phyloP scores from a whole-genome alignment of 1,140 invertebrate species.

The Stenopsyche tienmushanensis region DNA sequence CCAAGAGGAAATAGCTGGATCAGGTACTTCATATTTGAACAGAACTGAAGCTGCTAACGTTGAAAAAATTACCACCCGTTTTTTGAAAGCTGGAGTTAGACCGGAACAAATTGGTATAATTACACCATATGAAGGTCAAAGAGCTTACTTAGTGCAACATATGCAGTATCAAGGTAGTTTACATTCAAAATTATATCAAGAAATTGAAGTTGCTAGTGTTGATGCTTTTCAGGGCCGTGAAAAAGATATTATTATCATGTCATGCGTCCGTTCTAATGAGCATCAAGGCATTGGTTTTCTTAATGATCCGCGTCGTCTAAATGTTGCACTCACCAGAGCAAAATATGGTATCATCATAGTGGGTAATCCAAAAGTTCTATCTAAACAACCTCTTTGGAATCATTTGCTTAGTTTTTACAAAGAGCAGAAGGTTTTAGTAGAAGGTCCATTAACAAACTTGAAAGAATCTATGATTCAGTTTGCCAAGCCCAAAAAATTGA shows the following conservation, averaged over 20 bases:
- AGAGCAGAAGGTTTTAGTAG: slow-evolving; percentile 95
- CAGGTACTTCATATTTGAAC: slow-evolving; percentile 98
- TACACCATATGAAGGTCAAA: slow-evolving; percentile 97
- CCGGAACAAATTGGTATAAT: slow-evolving; percentile 99
- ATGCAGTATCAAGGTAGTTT: slow-evolving; percentile 99
- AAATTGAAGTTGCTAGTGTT: slow-evolving; percentile 99
- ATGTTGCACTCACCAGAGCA: slow-evolving; percentile 96
- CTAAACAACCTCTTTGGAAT: slow-evolving; percentile 98
- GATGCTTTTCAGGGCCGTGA: slow-evolving; percentile 98
- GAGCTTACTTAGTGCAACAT: slow-evolving; percentile 97
- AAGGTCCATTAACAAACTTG: slow-evolving; percentile 96
- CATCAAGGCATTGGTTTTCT: slow-evolving; percentile 95
- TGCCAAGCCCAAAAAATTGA: slow-evolving; percentile 93
- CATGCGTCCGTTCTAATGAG: slow-evolving; percentile 92
- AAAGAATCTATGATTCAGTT: slow-evolving; percentile 97
- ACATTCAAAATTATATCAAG: slow-evolving; percentile 95
- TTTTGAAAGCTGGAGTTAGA: slow-evolving; percentile 91
- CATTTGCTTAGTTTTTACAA: slow-evolving; percentile 97
- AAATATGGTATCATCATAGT: slow-evolving; percentile 99
- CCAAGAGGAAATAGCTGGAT: slow-evolving; percentile 97
- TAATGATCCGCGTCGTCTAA: slow-evolving; percentile 95
- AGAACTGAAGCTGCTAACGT: slow-evolving; percentile 98
- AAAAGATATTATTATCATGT: slow-evolving; percentile 99
- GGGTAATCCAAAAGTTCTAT: slow-evolving; percentile 97
- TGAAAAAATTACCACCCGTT: slow-evolving; percentile 94